Evolutionary conservation across 2,113 vertebrate genomes (phyloP), one percentile per base, ranked within the genome.

Genomic region (Setophaga petechia): DNA sequence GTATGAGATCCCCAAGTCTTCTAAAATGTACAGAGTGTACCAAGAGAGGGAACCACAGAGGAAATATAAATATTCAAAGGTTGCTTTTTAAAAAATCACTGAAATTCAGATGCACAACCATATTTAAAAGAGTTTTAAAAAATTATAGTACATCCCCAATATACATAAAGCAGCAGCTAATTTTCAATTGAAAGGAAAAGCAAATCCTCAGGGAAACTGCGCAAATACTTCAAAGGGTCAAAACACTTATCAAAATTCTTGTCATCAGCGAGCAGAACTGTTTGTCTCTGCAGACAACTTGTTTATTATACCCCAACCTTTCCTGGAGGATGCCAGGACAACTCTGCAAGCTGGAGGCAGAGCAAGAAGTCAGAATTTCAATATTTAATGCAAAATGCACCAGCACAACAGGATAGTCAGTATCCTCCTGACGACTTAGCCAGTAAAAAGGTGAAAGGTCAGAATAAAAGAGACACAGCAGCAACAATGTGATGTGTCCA

Each of bases 161-260:
- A 81, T 69, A 58, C 67, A 90, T 43, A 75, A 79, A 77, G 21
- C 68, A 83, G 24, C 23, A 79, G 25, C 37, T 82, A 51, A 88
- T 85, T 72, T 85, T 96, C 78, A 73, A n/a, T 44, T 61, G 67
- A 90, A 90, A 88, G 59, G 22, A 69, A 90, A 58, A 77, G 51
- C 10, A 73, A 76, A 69, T 80, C 80, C 67, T 76, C 33, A 39
- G 79, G 37, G 89, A 90, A 85, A 78, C 35, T 6, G 5, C 75
- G 76, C 15, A 80, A 65, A 80, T n/a, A 94, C 55, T 93, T 94
- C 58, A 76, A 90, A 88, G 89, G 54, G 49, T 79, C 91, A 88
- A 90, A 91, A 90, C 58, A 75, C 47, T 78, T 92, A 76, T 51
- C 47, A 81, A 84, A 87, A 90, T 86, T 93, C 88, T 73, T 87